Base-by-base conservation (phyloP, 37 sponge, comb jelly and placozoan species). In the Cliona cf. orientalis region DNA sequence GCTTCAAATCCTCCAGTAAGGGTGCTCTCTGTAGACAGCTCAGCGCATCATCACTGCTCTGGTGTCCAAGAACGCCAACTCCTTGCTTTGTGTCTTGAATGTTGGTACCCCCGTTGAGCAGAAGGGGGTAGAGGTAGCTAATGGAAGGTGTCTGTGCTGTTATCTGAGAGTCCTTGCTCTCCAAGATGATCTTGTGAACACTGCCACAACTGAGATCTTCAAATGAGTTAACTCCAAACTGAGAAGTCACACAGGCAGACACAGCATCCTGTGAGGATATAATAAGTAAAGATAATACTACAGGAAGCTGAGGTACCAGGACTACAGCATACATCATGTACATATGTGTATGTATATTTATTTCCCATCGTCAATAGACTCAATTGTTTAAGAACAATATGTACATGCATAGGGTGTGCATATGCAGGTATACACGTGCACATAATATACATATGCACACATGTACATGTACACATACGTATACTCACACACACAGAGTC, bases 131-230 rank as follows among this genome's bases (percentile, higher is more conserved):
- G 1, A 64, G 66, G 55, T 74, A 79, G 25, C 42, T 21, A 0
- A 86, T 40, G 19, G 41, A 12, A 1, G 62, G 63, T 25, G 1
- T 23, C 5, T 23, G 17, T n/a, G n/a, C n/a, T n/a, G n/a, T n/a
- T n/a, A n/a, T n/a, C 6, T 46, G 4, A 2, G 49, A 17, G 0
- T 21, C n/a, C 9, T 35, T n/a, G 2, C 29, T 34, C 12, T 23
- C 57, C 25, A 41, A 35, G 32, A 89, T 72, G 12, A 89, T 84
- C 36, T 83, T 82, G 43, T 89, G 74, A 43, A 89, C 31, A 38
- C 32, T 77, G 2, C 90, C 90, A 74, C 77, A 83, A 21, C 73
- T 61, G 21, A 89, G 84, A 4, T 77, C 78, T 35, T 77, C 72
- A 23, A 84, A 79, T 35, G 77, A 43, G 4, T 45, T 4, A 33